Evolutionary conservation across 2,888 invertebrate genomes (phyloP).

Genomic region (Cryptocephalus moraei): DNA sequence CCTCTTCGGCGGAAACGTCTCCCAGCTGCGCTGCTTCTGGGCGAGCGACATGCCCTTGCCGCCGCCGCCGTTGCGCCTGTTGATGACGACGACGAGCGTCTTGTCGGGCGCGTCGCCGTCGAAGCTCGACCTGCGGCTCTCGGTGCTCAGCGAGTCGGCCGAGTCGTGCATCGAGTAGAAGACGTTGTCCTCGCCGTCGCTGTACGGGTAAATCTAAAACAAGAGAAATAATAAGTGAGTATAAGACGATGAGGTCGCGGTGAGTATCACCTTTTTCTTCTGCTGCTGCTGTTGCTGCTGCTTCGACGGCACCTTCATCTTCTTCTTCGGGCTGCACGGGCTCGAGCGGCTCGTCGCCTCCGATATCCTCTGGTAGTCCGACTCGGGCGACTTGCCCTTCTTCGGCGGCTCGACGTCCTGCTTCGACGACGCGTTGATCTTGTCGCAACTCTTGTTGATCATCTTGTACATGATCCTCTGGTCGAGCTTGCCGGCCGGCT

Average conservation of each 20-base stretch:
- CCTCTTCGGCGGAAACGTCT: conserved; percentile 49
- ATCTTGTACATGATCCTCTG: conserved; percentile 36
- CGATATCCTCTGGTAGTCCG: conserved; percentile 47
- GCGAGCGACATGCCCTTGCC: conserved; percentile 34
- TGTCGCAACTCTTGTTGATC: conserved; percentile 38
- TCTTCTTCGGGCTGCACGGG: conserved; percentile 35
- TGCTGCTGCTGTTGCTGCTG: conserved; percentile 18
- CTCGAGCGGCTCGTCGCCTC: conserved; percentile 41
- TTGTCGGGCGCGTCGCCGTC: conserved; percentile 33
- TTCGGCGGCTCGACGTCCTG: conserved; percentile 25
- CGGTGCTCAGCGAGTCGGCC: conserved; percentile 47
- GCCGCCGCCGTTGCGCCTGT: conserved; percentile 22
- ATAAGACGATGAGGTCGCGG: background rate
- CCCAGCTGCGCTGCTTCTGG: conserved; percentile 53
- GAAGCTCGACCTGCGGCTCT: conserved; percentile 46
- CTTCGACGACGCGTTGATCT: conserved; percentile 30
- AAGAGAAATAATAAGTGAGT: background rate
- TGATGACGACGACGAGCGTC: conserved; percentile 46
- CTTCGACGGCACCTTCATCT: conserved; percentile 24
- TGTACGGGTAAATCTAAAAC: conserved; percentile 43
- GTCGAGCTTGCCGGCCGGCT: conserved; percentile 12
- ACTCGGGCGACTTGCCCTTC: conserved; percentile 33
- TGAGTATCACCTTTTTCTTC: conserved; percentile 18
- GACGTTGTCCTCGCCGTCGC: conserved; percentile 46
- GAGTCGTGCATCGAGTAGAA: conserved; percentile 43